Evolutionary conservation across 1,140 invertebrate species (phyloP).

Genomic region (Coenobita brevimanus): DNA sequence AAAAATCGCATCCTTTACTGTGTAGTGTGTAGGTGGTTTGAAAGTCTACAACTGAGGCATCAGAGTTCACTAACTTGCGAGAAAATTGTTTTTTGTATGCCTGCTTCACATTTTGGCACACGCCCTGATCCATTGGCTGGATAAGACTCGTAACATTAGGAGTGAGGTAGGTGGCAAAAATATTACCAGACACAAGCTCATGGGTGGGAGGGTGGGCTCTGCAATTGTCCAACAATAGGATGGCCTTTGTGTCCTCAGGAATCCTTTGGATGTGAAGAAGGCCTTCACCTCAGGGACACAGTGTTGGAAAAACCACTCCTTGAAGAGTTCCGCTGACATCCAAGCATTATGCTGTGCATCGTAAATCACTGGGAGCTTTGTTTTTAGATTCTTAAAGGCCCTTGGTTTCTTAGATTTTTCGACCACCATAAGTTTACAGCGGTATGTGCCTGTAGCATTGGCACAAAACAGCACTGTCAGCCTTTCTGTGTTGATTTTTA

Average conservation of each 20-base stretch:
- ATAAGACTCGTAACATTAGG: neutral
- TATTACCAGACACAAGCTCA: constrained; percentile 21
- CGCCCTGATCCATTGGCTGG: neutral
- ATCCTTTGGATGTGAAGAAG: neutral
- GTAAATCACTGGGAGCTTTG: constrained; percentile 22
- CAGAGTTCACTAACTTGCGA: constrained; percentile 9
- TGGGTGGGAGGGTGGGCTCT: constrained; percentile 6
- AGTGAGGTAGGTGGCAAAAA: neutral
- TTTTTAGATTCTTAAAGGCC: constrained; percentile 5
- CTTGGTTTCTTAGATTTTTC: constrained; percentile 3
- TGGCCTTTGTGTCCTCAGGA: neutral
- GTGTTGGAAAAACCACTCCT: constrained; percentile 8
- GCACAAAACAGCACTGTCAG: constrained; percentile 25
- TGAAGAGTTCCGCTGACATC: constrained; percentile 17
- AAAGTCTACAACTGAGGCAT: neutral
- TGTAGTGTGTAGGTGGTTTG: neutral
- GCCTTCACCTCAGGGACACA: constrained; percentile 13
- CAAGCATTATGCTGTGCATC: constrained; percentile 3
- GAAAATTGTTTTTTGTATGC: neutral
- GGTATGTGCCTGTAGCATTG: constrained; percentile 14
- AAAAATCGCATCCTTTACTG: too few species aligned
- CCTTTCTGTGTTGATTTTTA: constrained; percentile 28
- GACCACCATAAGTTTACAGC: constrained; percentile 2
- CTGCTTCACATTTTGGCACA: neutral
- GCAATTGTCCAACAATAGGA: constrained; percentile 10